Conservation (phyloP, 1,140 invertebrate species). For the Wiebesia pumilae region DNA sequence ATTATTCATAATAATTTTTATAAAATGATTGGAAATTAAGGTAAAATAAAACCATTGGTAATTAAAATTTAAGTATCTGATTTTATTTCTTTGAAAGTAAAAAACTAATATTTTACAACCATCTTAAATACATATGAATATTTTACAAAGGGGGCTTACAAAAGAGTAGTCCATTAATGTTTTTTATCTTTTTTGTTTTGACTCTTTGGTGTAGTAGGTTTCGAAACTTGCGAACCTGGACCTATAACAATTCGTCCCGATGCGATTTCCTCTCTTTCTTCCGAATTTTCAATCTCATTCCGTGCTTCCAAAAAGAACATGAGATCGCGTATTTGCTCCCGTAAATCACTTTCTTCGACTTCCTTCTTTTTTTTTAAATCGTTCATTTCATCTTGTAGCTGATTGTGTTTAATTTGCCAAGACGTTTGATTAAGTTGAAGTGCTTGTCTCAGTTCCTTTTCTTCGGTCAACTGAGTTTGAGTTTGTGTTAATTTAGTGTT, state of each 20-base stretch:
- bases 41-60: not conserved
- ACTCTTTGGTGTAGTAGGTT: constrained; percentile 54
- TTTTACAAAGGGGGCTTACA: constrained; percentile 7
- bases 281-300: constrained; percentile 79
- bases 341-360: constrained; percentile 86
- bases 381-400: constrained; percentile 79
- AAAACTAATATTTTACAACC: constrained; percentile 50
- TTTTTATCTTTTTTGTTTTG: constrained; percentile 51
- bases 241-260: constrained; percentile 82
- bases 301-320: constrained; percentile 97
- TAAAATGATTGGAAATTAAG: not conserved
- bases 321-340: constrained; percentile 94
- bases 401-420: constrained; percentile 83
- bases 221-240: constrained; percentile 54
- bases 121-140: constrained; percentile 37
- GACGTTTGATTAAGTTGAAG: constrained; percentile 85
- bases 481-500: constrained; percentile 77
- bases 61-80: constrained; percentile 41
- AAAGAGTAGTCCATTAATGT: constrained; percentile 18
- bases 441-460: constrained; percentile 84
- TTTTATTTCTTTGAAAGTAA: constrained; percentile 36
- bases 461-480: constrained; percentile 84
- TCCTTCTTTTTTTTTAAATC: constrained; percentile 78
- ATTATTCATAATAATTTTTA: too few relatives aligned
- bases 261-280: constrained; percentile 81